Evolutionary conservation across 2,888 invertebrate species (phyloP), one percentile per base, ranked within the genome.

Genomic region (Spilosoma lubricipeda): DNA sequence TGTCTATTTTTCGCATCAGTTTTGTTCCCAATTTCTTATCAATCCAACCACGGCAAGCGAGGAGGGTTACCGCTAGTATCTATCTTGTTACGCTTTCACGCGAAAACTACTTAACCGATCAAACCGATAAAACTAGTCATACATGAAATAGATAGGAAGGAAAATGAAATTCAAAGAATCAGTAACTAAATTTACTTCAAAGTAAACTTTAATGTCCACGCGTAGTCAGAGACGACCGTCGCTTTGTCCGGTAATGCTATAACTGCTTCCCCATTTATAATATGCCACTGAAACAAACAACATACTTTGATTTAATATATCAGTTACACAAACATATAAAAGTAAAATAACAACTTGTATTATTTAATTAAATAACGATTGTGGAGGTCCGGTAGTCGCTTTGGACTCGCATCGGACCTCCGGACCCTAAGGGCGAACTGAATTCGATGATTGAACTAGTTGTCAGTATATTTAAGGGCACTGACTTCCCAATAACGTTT

Each of bases 201-300:
- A 68, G 82, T 82, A 76, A 92, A 84, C 73, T 92, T 96, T 27
- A 96, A 82, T 2, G 94, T 91, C 95, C 96, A 96, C 18, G 95
- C 96, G 83, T 93, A 81, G 66, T 92, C 80, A 18, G 94, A 95
- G 72, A 84, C 89, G 0, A 94, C 92, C 7, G 77, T 86, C 15
- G 93, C 90, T 85, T 91, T 93, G 72, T 94, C 89, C 1, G 96
- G 96, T 9, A 96, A 85, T 33, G 82, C 86, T 52, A 94, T 90
- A 0, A 89, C 82, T 13, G 90, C 88, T 42, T 90, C 81, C 20
- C 92, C 92, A 11, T 86, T 87, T 20, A 73, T 79, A 59, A 90
- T 89, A n/a, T 81, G 84, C 94, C 95, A 96, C 96, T 96, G 92
- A 79, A 96, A 96, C 86, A n/a, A 65, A 67, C 64, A 69, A 48